Percentiles rank a stretch among this genome's conserved stretches.
phyloP scores from a whole-genome alignment of 2,797 vertebrate species.

The Gallirallus australis region DNA sequence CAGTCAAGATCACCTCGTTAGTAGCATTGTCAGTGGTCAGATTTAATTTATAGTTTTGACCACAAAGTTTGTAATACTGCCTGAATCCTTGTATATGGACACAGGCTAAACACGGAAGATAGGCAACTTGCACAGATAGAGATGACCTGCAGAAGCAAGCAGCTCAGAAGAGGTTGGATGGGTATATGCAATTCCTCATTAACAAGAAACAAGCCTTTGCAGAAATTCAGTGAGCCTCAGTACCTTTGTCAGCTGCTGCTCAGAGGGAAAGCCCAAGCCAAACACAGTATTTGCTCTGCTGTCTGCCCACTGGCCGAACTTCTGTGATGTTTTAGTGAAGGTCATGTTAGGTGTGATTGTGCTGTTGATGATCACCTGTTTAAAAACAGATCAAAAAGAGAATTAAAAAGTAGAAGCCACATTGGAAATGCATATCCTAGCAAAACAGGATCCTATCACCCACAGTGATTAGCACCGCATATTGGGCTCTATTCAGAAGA shows the following conservation, averaged over 20 bases:
- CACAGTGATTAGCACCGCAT: neutral
- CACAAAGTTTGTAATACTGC: neutral
- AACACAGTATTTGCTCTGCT: conserved; percentile 97
- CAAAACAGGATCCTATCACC: neutral
- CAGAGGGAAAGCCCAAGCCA: conserved; percentile 92
- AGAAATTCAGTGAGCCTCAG: neutral
- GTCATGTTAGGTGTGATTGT: conserved; percentile 98
- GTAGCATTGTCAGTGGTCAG: neutral
- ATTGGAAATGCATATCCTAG: neutral
- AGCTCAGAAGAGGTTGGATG: neutral
- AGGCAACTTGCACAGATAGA: neutral
- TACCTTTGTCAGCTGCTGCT: conserved; percentile 95
- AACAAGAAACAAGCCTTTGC: neutral
- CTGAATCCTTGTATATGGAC: neutral
- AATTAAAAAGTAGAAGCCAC: neutral
- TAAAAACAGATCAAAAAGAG: neutral
- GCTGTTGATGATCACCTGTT: conserved; percentile 97
- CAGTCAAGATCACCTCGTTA: fast-evolving
- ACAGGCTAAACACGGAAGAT: neutral
- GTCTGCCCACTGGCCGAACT: conserved; percentile 98
- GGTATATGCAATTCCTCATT: neutral
- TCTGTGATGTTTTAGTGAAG: conserved; percentile 96
- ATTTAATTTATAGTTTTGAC: neutral
- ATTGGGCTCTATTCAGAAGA: neutral
- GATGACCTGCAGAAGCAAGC: neutral